Conservation (phyloP, 2,888 invertebrate genomes). For the Ecdyonurus torrentis region DNA sequence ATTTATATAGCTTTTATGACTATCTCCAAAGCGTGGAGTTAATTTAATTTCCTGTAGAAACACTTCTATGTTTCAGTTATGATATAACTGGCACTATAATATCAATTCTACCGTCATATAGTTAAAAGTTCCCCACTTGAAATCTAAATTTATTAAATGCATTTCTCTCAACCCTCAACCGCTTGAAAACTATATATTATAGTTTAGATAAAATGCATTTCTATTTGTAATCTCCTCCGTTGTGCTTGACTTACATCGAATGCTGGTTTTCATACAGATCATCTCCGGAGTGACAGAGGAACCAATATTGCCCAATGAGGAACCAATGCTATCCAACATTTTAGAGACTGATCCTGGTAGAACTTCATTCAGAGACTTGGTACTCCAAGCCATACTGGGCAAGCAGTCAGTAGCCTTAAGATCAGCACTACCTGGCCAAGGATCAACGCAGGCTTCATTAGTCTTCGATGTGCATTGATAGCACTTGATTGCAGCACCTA, state of each 20-base stretch:
- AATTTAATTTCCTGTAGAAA: no score
- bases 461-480: conserved; percentile 14
- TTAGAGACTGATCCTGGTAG: not conserved
- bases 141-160: no score
- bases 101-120: no score
- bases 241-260: not conserved
- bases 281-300: not conserved
- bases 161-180: no score
- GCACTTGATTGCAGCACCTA: conserved; percentile 14
- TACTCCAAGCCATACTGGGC: conserved; percentile 10
- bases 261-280: conserved; percentile 1
- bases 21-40: no score
- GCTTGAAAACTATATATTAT: no score
- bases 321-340: not conserved
- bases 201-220: no score
- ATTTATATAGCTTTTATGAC: no score
- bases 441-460: conserved; percentile 13
- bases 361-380: conserved; percentile 6
- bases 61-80: no score
- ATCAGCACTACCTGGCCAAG: conserved; percentile 11
- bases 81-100: no score
- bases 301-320: not conserved
- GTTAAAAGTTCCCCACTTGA: no score
- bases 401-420: conserved; percentile 14
- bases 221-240: no score